Conservation (phyloP, 2,113 vertebrate genomes). For the Zosterops pallidus region DNA sequence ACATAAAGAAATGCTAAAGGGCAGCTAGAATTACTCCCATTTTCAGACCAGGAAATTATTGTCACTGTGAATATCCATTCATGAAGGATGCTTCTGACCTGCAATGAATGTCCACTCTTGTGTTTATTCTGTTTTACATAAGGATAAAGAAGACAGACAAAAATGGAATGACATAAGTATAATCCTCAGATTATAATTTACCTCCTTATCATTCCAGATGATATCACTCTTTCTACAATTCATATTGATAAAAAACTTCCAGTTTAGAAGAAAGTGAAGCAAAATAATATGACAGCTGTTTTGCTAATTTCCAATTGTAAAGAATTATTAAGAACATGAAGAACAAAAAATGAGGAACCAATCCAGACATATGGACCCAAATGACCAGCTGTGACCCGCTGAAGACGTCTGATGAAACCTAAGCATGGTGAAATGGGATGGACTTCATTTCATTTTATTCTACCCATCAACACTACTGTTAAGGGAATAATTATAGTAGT, state of each 20-base stretch:
- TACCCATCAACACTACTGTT: not conserved
- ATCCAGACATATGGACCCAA: not conserved
- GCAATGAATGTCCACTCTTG: not conserved
- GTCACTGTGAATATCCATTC: constrained; percentile 25
- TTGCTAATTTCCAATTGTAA: not conserved
- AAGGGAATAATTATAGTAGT: not conserved
- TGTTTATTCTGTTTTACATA: not conserved
- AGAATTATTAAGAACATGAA: not conserved
- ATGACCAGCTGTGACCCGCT: not conserved
- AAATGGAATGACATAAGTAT: not conserved
- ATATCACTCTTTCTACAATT: not conserved
- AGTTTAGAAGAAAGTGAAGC: not conserved
- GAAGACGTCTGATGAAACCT: not conserved
- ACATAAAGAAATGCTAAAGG: not conserved
- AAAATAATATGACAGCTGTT: not conserved
- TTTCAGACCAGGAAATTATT: constrained; percentile 47
- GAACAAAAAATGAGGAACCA: not conserved
- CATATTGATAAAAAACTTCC: not conserved
- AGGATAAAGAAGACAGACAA: not conserved
- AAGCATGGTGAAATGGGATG: not conserved
- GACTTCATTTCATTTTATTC: not conserved
- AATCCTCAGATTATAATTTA: not conserved
- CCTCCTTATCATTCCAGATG: not conserved
- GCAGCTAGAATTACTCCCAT: constrained; percentile 14
- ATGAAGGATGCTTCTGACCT: not conserved